These are phyloP conservation scores for Hydropotes inermis DNA, from an alignment of 2,113 vertebrate species.

Conservation along the genomic window DNA sequence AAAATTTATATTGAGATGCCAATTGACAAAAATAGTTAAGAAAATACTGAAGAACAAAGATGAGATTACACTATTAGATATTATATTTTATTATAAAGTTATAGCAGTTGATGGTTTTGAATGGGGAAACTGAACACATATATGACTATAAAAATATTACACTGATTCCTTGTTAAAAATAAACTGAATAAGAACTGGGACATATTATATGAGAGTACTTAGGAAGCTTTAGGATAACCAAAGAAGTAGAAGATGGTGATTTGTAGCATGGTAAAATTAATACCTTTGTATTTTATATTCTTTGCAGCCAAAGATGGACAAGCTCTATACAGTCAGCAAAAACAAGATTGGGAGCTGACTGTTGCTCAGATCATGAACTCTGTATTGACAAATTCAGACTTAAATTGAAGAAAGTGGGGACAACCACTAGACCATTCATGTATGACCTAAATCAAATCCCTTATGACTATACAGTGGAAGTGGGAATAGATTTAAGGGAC, in stretches of 20 bases:
- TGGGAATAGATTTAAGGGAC: no score
- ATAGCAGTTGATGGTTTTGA: neutral
- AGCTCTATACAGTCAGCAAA: no score
- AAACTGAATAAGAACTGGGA: neutral
- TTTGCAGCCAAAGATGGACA: no score
- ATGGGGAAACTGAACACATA: neutral
- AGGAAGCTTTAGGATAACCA: neutral
- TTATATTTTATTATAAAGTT: neutral
- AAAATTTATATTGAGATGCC: neutral
- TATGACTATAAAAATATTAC: neutral
- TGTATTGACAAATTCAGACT: no score
- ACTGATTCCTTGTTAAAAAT: neutral
- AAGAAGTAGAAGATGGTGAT: neutral
- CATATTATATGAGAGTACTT: neutral
- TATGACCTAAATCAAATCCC: no score
- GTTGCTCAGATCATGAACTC: no score
- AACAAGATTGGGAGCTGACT: no score
- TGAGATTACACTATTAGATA: neutral
- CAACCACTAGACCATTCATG: no score
- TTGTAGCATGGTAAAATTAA: neutral
- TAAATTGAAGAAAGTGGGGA: no score
- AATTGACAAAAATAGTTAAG: neutral
- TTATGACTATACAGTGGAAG: no score
- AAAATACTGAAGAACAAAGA: neutral
- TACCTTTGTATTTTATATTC: no score